These are phyloP conservation scores for Oncorhynchus gorbuscha DNA, from an alignment of 2,113 vertebrate species.

Conservation along the genomic window DNA sequence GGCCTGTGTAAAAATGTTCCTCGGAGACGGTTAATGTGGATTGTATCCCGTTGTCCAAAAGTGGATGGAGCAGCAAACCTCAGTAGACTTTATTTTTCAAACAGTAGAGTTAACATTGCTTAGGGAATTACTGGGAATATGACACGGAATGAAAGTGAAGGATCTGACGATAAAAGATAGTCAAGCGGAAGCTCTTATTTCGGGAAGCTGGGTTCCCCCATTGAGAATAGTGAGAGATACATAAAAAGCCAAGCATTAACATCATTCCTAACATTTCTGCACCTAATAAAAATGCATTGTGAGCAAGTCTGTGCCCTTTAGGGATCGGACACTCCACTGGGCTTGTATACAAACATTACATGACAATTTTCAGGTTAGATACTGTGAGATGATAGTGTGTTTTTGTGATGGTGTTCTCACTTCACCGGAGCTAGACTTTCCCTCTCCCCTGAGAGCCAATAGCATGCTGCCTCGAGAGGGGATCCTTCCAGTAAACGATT, in stretches of 20 bases:
- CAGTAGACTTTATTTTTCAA: too few relatives aligned
- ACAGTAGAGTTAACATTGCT: too few relatives aligned
- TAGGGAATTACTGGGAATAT: too few relatives aligned
- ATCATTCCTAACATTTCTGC: neutral
- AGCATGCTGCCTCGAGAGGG: neutral
- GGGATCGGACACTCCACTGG: neutral
- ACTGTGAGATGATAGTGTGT: neutral
- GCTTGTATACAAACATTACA: neutral
- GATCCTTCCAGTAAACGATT: neutral
- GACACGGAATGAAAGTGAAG: too few relatives aligned
- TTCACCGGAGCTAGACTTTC: neutral
- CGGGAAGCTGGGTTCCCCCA: neutral
- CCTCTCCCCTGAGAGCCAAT: neutral
- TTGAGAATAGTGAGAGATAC: neutral
- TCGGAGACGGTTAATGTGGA: constrained; percentile 5
- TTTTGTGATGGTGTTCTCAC: neutral
- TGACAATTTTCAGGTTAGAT: neutral
- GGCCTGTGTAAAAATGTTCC: constrained; percentile 9
- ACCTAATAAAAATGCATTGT: neutral
- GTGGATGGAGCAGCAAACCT: too few relatives aligned
- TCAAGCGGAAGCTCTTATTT: neutral
- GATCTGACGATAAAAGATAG: neutral
- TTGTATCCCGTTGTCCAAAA: neutral
- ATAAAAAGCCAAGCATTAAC: neutral
- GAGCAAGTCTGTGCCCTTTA: neutral